Evolutionary conservation across 2,797 vertebrate genomes (phyloP).

Genomic region (Poecilia velifera): DNA sequence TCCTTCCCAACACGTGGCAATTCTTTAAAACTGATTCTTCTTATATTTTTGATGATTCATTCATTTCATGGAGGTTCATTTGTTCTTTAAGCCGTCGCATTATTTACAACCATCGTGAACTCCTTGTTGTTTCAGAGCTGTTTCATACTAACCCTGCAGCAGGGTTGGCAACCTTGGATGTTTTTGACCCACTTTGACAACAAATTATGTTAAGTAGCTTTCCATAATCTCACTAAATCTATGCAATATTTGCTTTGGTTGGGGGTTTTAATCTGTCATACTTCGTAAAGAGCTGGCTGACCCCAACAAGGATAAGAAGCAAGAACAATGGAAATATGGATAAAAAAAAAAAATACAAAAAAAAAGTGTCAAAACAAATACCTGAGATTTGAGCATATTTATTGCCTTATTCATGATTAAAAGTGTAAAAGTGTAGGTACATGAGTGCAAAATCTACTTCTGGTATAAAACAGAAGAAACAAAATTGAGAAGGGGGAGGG

Average conservation of each 20-base stretch:
- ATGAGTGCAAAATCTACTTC: neutral
- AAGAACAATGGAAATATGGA: neutral
- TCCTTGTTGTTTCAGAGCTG: neutral
- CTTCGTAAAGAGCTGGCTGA: neutral
- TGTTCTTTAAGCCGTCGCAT: constrained; percentile 8
- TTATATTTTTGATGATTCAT: constrained; percentile 39
- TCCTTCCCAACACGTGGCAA: constrained; percentile 8
- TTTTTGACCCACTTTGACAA: constrained; percentile 4
- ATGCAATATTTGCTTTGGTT: neutral
- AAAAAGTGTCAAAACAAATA: neutral
- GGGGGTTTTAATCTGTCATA: neutral
- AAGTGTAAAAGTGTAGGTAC: neutral
- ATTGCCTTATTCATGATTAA: neutral
- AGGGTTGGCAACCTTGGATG: neutral
- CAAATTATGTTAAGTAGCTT: neutral
- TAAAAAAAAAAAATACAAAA: neutral
- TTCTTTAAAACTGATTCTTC: constrained; percentile 36
- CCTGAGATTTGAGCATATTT: neutral
- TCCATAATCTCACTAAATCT: neutral
- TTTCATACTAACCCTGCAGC: neutral
- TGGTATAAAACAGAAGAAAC: no score
- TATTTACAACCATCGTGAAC: no score
- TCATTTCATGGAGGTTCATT: constrained; percentile 2
- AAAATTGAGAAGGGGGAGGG: no score
- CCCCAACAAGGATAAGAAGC: neutral